Evolutionary conservation across 2,797 vertebrate species (phyloP).

Genomic region (Neosalanx taihuensis): DNA sequence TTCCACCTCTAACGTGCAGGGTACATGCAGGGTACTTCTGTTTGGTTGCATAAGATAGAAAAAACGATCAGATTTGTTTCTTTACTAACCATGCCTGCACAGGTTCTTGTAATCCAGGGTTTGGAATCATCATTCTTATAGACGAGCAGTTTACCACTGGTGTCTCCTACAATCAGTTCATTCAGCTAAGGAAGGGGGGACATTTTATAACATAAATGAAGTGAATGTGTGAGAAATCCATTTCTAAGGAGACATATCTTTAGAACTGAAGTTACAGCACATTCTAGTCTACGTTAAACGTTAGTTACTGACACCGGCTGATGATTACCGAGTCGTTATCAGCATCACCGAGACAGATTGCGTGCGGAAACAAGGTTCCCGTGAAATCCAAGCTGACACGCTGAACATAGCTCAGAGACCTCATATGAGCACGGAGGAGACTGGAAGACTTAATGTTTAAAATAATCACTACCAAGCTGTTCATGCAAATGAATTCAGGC

Average conservation of each 20-base stretch:
- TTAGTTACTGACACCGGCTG: background rate
- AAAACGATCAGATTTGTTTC: background rate
- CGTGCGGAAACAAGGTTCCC: constrained; percentile 91
- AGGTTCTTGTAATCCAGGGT: constrained; percentile 84
- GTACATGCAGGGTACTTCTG: background rate
- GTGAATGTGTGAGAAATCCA: too few relatives aligned
- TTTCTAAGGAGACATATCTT: background rate
- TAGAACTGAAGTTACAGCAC: too few relatives aligned
- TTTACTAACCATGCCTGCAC: constrained; percentile 89
- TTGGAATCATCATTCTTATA: constrained; percentile 93
- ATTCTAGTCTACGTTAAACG: too few relatives aligned
- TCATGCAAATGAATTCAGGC: background rate
- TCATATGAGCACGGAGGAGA: constrained; percentile 62
- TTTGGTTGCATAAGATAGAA: background rate
- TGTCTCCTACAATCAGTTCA: constrained; percentile 93
- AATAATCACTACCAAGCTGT: background rate
- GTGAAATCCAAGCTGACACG: constrained; percentile 88
- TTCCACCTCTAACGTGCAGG: background rate
- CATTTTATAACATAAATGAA: background rate
- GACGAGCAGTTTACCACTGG: constrained; percentile 85
- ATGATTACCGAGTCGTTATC: constrained; percentile 86
- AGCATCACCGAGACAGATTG: constrained; percentile 90
- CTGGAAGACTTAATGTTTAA: background rate
- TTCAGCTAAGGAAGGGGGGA: constrained; percentile 75
- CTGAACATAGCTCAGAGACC: constrained; percentile 91